Conservation (phyloP, 2,113 vertebrate species). For the Aphelocoma coerulescens region DNA sequence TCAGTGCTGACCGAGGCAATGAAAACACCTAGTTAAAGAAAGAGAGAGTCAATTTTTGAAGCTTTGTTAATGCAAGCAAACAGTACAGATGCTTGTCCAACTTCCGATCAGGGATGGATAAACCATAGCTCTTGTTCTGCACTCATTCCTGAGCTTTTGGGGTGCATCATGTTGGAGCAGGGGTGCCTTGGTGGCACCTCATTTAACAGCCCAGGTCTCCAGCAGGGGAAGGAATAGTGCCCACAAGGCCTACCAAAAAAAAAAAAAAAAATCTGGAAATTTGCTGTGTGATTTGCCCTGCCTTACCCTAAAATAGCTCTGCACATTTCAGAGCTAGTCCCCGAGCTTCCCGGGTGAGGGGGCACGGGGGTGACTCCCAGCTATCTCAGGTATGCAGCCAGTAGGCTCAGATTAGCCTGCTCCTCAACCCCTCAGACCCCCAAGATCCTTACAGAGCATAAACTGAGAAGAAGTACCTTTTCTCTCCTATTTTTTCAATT, state of each 20-base stretch:
- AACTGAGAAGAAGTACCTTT: not conserved
- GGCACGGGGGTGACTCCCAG: not conserved
- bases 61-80: not conserved
- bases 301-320: not conserved
- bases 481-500: not conserved
- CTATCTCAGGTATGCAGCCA: not conserved
- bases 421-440: not conserved
- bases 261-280: not conserved
- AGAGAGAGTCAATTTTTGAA: not conserved
- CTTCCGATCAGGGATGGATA: not conserved
- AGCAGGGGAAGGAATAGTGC: rapidly evolving
- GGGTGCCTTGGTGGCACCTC: rapidly evolving
- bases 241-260: not conserved
- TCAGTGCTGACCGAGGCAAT: not conserved
- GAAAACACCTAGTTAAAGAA: slow-evolving; percentile 11
- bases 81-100: not conserved
- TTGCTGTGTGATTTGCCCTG: not conserved
- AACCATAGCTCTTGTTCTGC: not conserved
- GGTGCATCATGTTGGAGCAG: not conserved
- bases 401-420: not conserved
- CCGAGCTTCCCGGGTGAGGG: rapidly evolving
- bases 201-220: not conserved
- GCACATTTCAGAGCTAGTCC: not conserved
- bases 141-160: not conserved
- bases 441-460: not conserved